phyloP scores from a whole-genome alignment of 2,797 vertebrate genomes.

The Squalus acanthias region DNA sequence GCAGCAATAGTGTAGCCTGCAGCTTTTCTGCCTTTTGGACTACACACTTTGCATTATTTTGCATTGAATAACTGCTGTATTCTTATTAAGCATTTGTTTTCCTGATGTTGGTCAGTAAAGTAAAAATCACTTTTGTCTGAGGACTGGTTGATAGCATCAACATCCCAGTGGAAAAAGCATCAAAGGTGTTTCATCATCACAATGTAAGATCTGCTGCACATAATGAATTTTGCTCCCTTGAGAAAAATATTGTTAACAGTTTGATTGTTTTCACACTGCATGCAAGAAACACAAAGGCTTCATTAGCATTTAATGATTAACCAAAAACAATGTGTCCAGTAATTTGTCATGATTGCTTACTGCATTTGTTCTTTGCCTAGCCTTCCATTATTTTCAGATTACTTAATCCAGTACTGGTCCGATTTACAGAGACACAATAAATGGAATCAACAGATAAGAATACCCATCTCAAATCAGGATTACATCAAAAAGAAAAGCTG shows the following conservation, averaged over 20 bases:
- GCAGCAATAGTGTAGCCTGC: not conserved
- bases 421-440: not conserved
- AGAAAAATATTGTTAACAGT: conserved; percentile 32
- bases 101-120: not conserved
- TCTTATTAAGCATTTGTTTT: not conserved
- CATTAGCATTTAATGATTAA: conserved; percentile 36
- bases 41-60: not conserved
- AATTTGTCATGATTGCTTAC: not conserved
- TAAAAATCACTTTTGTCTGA: not conserved
- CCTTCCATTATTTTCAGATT: not conserved
- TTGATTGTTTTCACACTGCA: conserved; percentile 13
- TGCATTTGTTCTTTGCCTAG: not conserved
- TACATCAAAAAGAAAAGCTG: not conserved
- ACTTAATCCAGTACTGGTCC: not conserved
- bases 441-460: not conserved
- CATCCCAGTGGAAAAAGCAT: not conserved
- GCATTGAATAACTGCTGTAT: not conserved
- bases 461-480: not conserved
- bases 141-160: not conserved
- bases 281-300: not conserved
- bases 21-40: not conserved
- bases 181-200: not conserved
- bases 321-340: conserved; percentile 17
- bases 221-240: conserved; percentile 33
- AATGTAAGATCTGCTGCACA: not conserved